These are phyloP conservation scores for Hemichromis elongatus DNA, from an alignment of 2,113 vertebrate genomes.

Conservation along the genomic window DNA sequence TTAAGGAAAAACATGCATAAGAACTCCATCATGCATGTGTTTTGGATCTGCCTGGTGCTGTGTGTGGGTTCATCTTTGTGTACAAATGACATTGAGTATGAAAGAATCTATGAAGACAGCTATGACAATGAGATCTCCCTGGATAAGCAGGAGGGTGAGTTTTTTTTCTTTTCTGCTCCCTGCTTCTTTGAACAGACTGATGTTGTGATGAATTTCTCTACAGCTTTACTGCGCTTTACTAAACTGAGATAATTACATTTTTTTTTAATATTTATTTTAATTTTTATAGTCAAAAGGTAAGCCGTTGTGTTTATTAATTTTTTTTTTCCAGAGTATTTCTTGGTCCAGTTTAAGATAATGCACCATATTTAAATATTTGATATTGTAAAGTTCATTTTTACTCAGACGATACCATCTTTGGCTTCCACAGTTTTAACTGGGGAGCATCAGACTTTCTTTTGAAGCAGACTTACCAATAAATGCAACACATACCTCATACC, in stretches of 20 bases:
- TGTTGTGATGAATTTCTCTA: neutral
- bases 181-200: neutral
- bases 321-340: neutral
- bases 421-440: neutral
- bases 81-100: constrained; percentile 26
- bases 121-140: constrained; percentile 59
- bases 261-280: neutral
- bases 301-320: neutral
- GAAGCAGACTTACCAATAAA: neutral
- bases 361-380: neutral
- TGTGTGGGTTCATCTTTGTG: constrained; percentile 4
- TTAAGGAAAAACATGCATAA: neutral
- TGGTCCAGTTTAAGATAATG: neutral
- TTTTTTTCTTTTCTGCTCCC: neutral
- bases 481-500: neutral
- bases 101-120: constrained; percentile 33
- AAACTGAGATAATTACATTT: fast-evolving
- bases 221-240: neutral
- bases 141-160: constrained; percentile 55
- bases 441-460: neutral
- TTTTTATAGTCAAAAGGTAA: neutral
- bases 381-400: neutral
- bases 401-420: neutral
- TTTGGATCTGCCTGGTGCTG: constrained; percentile 22
- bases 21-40: constrained; percentile 20